These are phyloP conservation scores for Zosterops hypoxanthus DNA, from an alignment of 2,113 vertebrate genomes.

Conservation along the genomic window DNA sequence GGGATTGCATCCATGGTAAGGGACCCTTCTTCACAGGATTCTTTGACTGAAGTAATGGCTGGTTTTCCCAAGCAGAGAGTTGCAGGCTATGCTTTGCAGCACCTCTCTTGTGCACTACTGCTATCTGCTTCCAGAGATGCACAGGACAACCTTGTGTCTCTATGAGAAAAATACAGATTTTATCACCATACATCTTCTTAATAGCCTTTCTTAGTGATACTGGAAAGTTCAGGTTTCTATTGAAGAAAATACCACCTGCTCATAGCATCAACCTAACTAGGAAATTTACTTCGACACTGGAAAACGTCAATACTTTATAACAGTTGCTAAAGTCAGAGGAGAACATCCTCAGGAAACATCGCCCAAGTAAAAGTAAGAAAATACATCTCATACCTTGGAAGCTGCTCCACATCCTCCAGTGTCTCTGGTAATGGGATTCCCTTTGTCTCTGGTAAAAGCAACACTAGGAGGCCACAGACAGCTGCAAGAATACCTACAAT, in stretches of 20 bases:
- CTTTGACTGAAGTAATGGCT: not conserved
- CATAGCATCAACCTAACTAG: not conserved
- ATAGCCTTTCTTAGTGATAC: not conserved
- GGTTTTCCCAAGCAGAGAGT: not conserved
- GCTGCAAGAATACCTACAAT: constrained; percentile 81
- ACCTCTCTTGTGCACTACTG: not conserved
- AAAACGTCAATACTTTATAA: not conserved
- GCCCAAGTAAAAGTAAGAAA: not conserved
- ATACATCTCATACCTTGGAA: constrained; percentile 74
- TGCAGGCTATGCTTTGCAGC: not conserved
- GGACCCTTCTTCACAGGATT: not conserved
- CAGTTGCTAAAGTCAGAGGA: not conserved
- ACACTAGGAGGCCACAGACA: constrained; percentile 83
- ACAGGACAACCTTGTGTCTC: not conserved
- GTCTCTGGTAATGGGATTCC: constrained; percentile 90
- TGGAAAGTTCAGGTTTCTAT: not conserved
- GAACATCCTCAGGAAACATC: not conserved
- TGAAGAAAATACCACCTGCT: not conserved
- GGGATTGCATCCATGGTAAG: not conserved
- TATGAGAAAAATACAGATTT: not conserved
- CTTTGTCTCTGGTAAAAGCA: constrained; percentile 91
- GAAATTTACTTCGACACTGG: not conserved
- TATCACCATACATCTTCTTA: not conserved
- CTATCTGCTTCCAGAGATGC: not conserved
- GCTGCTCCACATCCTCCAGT: constrained; percentile 89